phyloP scores from a whole-genome alignment of 92 coral and sea anemone genomes.

The Phenganax marumi region DNA sequence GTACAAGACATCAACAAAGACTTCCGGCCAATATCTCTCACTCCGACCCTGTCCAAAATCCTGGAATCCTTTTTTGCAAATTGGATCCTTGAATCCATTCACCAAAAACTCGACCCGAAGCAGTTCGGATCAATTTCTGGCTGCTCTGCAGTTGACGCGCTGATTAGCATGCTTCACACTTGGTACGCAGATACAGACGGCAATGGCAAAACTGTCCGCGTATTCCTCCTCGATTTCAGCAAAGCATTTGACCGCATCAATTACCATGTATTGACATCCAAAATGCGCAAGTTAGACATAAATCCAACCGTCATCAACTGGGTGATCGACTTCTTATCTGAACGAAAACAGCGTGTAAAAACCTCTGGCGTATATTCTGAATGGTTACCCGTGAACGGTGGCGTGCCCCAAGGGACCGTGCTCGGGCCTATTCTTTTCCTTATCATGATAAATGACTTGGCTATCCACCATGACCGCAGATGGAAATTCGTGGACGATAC shows the following conservation, averaged over 20 bases:
- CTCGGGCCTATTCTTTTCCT: constrained; percentile 36
- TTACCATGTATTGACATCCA: neutral
- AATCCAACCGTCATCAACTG: too few species aligned
- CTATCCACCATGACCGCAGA: neutral
- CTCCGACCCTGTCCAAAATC: constrained; percentile 48
- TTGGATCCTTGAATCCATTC: constrained; percentile 37
- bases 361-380: constrained; percentile 23
- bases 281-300: too few species aligned
- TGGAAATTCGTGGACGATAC: constrained; percentile 14
- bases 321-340: too few species aligned
- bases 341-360: neutral
- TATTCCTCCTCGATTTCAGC: constrained; percentile 31
- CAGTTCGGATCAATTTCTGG: constrained; percentile 33
- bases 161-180: constrained; percentile 31
- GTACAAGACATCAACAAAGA: constrained; percentile 46
- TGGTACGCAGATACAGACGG: constrained; percentile 33
- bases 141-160: constrained; percentile 29
- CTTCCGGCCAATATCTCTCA: constrained; percentile 54
- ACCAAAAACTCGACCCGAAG: constrained; percentile 43
- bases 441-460: constrained; percentile 11
- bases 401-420: constrained; percentile 47
- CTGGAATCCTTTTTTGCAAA: constrained; percentile 50
- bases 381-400: constrained; percentile 36
- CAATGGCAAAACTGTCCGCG: constrained; percentile 30
- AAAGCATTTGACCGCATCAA: constrained; percentile 25